Base-by-base conservation (phyloP, 1,140 invertebrate genomes). In the Eueides isabella region DNA sequence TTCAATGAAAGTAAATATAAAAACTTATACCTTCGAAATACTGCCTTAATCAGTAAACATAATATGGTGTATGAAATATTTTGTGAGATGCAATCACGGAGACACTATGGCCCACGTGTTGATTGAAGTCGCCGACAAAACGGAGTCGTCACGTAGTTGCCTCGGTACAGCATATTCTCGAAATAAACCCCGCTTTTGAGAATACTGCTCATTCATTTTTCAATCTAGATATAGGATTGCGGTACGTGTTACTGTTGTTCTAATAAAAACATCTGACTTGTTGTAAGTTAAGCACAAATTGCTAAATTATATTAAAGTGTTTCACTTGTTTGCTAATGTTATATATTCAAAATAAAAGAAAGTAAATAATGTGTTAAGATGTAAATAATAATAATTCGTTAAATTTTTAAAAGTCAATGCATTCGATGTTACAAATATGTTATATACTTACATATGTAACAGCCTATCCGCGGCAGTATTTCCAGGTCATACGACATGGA, bases 201-300 rank as follows among this genome's bases (percentile, higher is more conserved):
- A 79, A 81, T 44, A 61, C 64, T 71, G 75, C 72, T 71, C 55
- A 77, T 83, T 79, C 72, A 71, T 74, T 64, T 74, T 74, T 81
- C 75, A 74, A 79, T 79, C 78, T 80, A 80, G 75, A 80, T 75
- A 77, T 69, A 76, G 63, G 41, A 70, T 71, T 77, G 11, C 63
- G 38, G 72, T 74, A 77, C 76, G 73, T 75, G 73, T 63, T 44
- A 71, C 33, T 63, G 55, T 62, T 70, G 62, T 74, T 75, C 48
- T 33, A 55, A 55, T 55, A 55, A 55, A 55, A 55, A 55, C 26
- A 55, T 55, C 23, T 55, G 23, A 11, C 9, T 1, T 55, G 48
- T 4, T 12, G 6, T 2, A 23, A 55, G 41, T 44, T 44, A 7
- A 44, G 41, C 7, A 19, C 6, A 44, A 44, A 19, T 44, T 44